Conservation (phyloP, 2,113 vertebrate species). For the Heterochromis multidens region DNA sequence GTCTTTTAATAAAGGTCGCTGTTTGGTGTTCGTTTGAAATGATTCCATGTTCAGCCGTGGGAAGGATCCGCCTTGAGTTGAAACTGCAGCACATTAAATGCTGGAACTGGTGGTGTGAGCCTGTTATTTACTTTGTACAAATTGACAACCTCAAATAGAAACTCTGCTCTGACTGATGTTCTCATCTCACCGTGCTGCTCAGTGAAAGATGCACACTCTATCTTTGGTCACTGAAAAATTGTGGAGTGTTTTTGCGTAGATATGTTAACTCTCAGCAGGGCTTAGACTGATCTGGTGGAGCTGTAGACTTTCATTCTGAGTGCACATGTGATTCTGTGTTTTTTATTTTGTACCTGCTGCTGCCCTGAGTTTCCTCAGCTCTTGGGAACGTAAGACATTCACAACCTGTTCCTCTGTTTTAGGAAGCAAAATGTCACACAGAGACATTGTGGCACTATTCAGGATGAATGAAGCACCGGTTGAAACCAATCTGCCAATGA, state of each 20-base stretch:
- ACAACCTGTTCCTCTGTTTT: not conserved
- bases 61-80: not conserved
- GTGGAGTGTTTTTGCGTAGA: slow-evolving; percentile 24
- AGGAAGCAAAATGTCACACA: not conserved
- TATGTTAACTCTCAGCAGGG: slow-evolving; percentile 27
- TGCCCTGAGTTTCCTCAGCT: not conserved
- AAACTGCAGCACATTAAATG: not conserved
- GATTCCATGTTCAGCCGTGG: not conserved
- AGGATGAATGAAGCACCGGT: not conserved
- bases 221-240: slow-evolving; percentile 38
- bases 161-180: slow-evolving; percentile 39
- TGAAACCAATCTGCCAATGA: not conserved
- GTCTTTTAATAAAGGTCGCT: not conserved
- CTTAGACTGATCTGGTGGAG: not conserved
- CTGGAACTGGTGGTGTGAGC: not conserved
- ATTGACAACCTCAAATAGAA: slow-evolving; percentile 42
- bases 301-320: slow-evolving; percentile 8
- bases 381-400: not conserved
- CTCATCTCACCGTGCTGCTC: slow-evolving; percentile 29
- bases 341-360: not conserved
- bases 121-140: slow-evolving; percentile 33
- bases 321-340: not conserved
- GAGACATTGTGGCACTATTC: not conserved
- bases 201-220: slow-evolving; percentile 7
- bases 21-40: not conserved